A percentile compares a stretch with the other conserved stretches of the same genome.
These are phyloP conservation scores for Phyllostomus hastatus DNA, from an alignment of 2,113 vertebrate genomes.

Conservation along the genomic window DNA sequence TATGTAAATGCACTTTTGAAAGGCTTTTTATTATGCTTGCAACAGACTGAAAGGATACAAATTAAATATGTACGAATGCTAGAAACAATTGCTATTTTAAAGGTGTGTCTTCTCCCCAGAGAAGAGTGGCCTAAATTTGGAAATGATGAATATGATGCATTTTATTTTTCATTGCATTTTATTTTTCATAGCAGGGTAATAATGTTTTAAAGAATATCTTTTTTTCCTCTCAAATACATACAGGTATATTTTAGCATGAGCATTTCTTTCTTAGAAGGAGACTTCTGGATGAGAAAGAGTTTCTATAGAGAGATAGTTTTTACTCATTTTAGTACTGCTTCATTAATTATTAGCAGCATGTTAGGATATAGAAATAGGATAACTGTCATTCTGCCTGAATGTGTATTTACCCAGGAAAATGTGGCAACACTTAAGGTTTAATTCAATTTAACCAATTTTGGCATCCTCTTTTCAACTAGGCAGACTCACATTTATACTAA, in stretches of 20 bases:
- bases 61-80: slow-evolving; percentile 19
- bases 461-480: background rate
- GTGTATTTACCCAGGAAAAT: slow-evolving; percentile 7
- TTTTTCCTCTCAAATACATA: background rate
- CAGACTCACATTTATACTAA: background rate
- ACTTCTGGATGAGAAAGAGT: background rate
- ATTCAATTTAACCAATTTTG: background rate
- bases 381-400: background rate
- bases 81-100: background rate
- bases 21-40: background rate
- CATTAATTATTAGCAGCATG: background rate
- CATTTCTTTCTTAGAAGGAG: background rate
- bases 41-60: background rate
- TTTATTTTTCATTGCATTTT: slow-evolving; percentile 28
- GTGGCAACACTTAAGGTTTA: background rate
- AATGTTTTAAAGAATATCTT: background rate
- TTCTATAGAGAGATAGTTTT: background rate
- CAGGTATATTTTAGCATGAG: background rate
- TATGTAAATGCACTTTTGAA: background rate
- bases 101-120: background rate
- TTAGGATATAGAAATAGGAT: background rate
- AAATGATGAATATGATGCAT: background rate
- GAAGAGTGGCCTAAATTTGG: background rate
- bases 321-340: background rate
- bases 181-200: background rate